A percentile compares a stretch with the other conserved stretches of the same genome.
Conservation (phyloP, 2,113 vertebrate species). For the Budorcas taxicolor region DNA sequence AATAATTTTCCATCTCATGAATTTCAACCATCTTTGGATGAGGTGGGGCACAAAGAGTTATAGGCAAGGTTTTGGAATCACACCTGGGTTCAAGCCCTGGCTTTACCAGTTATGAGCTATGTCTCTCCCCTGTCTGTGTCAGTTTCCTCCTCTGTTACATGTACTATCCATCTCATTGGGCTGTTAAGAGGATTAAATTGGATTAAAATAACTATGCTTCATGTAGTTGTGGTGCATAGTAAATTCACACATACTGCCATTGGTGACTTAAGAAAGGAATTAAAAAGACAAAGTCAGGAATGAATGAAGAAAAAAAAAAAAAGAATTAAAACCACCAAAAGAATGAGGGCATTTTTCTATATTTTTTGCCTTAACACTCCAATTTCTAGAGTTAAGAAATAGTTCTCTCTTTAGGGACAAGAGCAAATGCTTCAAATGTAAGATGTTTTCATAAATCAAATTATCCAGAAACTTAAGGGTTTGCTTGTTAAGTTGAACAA, state of each 20-base stretch:
- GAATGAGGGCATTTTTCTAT: not conserved
- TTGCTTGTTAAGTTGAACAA: constrained; percentile 45
- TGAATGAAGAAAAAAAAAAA: not conserved
- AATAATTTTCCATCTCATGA: not conserved
- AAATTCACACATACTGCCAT: not conserved
- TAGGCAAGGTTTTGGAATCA: not conserved
- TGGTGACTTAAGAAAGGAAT: not conserved
- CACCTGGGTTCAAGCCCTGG: not conserved
- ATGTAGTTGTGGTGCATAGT: not conserved
- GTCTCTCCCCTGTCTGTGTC: not conserved
- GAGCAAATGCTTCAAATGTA: constrained; percentile 14
- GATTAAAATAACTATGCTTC: not conserved
- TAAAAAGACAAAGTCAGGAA: not conserved
- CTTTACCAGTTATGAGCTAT: not conserved
- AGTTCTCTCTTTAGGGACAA: constrained; percentile 14
- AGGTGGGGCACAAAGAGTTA: not conserved
- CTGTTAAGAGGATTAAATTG: not conserved
- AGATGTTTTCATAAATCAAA: not conserved
- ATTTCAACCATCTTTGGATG: not conserved
- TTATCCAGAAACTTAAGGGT: not conserved
- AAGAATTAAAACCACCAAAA: not conserved
- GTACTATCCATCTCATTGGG: not conserved
- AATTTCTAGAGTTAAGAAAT: not conserved
- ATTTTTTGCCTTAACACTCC: not conserved
- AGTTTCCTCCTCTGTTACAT: not conserved